These are phyloP conservation scores for Rallus crepitans DNA, from an alignment of 2,797 vertebrate genomes.

Conservation along the genomic window DNA sequence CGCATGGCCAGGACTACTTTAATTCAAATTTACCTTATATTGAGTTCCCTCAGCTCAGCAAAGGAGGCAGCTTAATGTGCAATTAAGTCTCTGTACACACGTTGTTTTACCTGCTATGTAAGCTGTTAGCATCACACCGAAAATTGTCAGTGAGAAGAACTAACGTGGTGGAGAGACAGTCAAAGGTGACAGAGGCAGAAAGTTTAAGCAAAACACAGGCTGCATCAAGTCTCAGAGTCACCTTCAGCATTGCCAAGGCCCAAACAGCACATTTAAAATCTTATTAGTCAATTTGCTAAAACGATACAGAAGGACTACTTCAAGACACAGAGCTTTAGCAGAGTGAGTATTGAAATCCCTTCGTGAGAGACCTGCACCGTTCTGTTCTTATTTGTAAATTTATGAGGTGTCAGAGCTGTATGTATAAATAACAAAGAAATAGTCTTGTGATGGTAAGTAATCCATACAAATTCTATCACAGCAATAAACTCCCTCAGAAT, in stretches of 20 bases:
- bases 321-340: background rate
- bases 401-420: background rate
- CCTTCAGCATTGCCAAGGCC: background rate
- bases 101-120: background rate
- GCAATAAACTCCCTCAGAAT: slow-evolving; percentile 55
- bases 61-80: background rate
- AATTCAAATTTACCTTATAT: slow-evolving; percentile 12
- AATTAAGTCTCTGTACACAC: background rate
- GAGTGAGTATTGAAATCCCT: background rate
- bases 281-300: background rate
- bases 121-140: background rate
- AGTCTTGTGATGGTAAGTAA: slow-evolving; percentile 52
- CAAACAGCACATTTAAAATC: background rate
- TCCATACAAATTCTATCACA: slow-evolving; percentile 71
- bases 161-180: background rate
- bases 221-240: background rate
- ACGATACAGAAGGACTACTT: background rate
- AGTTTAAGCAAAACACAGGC: background rate
- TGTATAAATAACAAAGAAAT: slow-evolving; percentile 67
- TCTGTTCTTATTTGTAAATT: slow-evolving; percentile 60
- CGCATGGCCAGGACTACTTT: background rate
- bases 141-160: slow-evolving; percentile 1
- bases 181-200: background rate
- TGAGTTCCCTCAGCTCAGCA: background rate
- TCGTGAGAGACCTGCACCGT: background rate